Evolutionary conservation across 2,113 vertebrate genomes (phyloP), one percentile per base, ranked within the genome.

Genomic region (Ondatra zibethicus): DNA sequence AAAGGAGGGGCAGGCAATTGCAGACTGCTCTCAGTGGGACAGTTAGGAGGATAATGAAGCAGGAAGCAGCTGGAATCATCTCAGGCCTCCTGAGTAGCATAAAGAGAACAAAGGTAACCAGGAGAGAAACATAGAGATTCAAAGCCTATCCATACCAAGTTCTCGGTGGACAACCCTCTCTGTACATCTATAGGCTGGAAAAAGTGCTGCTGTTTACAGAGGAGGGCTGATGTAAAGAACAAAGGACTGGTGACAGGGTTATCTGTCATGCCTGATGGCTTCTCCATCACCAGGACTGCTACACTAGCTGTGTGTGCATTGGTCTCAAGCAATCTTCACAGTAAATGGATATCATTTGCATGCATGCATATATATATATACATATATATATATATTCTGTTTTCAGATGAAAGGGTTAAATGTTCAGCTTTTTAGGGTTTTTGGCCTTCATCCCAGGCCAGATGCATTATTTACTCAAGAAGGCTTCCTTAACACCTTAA

Each of bases 11-110:
- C 52, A 5, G 92, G 96, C 96, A 96, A 93, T 76, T 84, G 91
- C 95, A 98, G 95, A 29, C 93, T 97, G 65, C 0, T 97, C 80
- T 86, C 94, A 97, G 97, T 93, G 94, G 27, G 0, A 94, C 89
- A 98, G 95, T 97, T 97, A 36, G 89, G 81, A 92, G 68, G 94
- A 96, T 72, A 95, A 97, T 73, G 94, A 97, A 96, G 91, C 91
- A 98, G 92, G 88, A 96, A 97, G 97, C 92, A 97, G 93, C 80
- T 97, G 93, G 92, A 97, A 96, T 92, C 95, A 95, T 93, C 75
- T 96, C 50, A 17, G 72, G 89, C 81, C 95, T 93, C 96, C 95
- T 72, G 95, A 95, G 96, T 21, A 92, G 93, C 82, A 97, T 92
- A 94, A 97, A 97, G 76, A 96, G 96, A 97, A 95, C 90, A 97